Evolutionary conservation across 2,888 invertebrate species (phyloP).

Genomic region (Micoletzkya japonica): DNA sequence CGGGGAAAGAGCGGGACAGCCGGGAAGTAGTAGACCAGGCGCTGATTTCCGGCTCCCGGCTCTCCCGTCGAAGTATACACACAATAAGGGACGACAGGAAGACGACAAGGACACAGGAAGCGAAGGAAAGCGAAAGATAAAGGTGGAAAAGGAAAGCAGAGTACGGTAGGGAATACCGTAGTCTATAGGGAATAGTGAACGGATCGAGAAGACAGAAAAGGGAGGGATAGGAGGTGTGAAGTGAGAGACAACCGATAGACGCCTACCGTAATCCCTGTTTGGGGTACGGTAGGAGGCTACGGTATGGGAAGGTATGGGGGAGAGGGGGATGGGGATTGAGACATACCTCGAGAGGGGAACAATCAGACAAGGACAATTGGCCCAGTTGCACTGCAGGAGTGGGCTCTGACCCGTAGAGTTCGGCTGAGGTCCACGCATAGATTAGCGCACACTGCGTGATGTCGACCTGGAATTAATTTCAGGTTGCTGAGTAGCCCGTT

Average conservation of each 20-base stretch:
- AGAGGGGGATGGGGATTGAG: not conserved
- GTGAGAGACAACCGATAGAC: not conserved
- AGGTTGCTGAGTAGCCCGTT: not conserved
- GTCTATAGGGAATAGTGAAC: not conserved
- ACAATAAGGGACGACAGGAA: too few species aligned
- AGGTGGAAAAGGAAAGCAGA: not conserved
- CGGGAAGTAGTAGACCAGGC: too few species aligned
- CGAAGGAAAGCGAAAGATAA: not conserved
- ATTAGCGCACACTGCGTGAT: conserved; percentile 53
- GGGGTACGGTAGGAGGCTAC: not conserved
- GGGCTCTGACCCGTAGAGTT: conserved; percentile 55
- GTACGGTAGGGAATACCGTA: not conserved
- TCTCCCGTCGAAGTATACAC: too few species aligned
- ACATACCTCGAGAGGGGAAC: conserved; percentile 17
- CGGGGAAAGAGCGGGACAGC: too few species aligned
- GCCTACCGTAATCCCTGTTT: not conserved
- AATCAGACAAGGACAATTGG: conserved; percentile 1
- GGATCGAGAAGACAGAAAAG: not conserved
- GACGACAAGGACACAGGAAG: too few species aligned
- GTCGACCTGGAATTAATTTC: conserved; percentile 31
- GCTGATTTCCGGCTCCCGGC: too few species aligned
- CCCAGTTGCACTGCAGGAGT: conserved; percentile 46
- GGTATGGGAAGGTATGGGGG: not conserved
- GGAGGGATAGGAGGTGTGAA: not conserved
- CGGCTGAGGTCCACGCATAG: conserved; percentile 56